These are phyloP conservation scores for Bufo gargarizans DNA, from an alignment of 2,113 vertebrate species.

Conservation along the genomic window DNA sequence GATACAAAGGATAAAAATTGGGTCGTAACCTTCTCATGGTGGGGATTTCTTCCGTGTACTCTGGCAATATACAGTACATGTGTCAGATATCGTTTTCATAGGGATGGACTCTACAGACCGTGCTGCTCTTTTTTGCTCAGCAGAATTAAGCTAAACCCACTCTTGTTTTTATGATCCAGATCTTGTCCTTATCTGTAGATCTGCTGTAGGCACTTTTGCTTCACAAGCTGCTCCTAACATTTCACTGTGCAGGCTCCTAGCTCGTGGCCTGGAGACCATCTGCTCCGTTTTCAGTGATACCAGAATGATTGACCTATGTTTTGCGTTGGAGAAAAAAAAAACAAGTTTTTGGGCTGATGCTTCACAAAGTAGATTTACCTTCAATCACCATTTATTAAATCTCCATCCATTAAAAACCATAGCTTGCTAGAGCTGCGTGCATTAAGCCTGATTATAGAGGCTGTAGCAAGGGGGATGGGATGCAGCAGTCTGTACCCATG, in stretches of 20 bases:
- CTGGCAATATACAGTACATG: constrained; percentile 41
- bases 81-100: constrained; percentile 2
- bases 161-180: constrained; percentile 38
- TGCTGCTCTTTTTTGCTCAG: constrained; percentile 45
- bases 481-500: constrained; percentile 66
- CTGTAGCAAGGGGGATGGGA: constrained; percentile 68
- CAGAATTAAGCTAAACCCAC: constrained; percentile 22
- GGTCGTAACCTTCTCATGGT: neutral
- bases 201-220: neutral
- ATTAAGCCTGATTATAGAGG: constrained; percentile 95
- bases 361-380: constrained; percentile 94
- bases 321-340: constrained; percentile 67
- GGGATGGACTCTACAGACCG: neutral
- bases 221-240: constrained; percentile 50
- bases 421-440: constrained; percentile 81
- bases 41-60: neutral
- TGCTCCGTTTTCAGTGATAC: constrained; percentile 63
- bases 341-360: constrained; percentile 72
- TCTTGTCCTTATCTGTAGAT: neutral
- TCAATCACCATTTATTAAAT: constrained; percentile 99
- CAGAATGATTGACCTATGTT: constrained; percentile 69
- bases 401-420: constrained; percentile 88
- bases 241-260: constrained; percentile 61
- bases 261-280: constrained; percentile 62
- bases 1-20: neutral